Base-by-base conservation (phyloP, 2,113 vertebrate species). In the Microcebus ravelobensis region DNA sequence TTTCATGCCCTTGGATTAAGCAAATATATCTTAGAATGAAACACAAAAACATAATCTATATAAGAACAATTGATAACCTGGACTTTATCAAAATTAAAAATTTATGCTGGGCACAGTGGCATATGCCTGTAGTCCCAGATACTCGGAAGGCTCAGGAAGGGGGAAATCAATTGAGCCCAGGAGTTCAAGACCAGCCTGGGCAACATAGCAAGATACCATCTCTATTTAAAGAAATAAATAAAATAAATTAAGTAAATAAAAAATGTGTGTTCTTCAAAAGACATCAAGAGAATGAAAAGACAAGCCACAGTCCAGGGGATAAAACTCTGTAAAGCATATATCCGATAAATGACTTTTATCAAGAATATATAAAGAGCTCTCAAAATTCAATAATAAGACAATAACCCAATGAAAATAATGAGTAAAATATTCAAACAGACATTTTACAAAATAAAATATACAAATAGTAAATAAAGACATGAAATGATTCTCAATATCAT, bases 11-110 rank as follows among this genome's bases (percentile, higher is more conserved):
- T 25, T 57, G 36, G 11, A 85, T 71, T 84, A 79, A 63, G 21
- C 34, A 93, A 90, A 73, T 86, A 34, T 36, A 93, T 57, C 52
- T 85, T 55, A 80, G 13, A 85, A 36, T 48, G 23, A 79, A 71
- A 82, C 71, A 36, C 15, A 87, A 96, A 86, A 90, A 70, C 8
- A 85, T 52, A 17, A 65, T 81, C 31, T 15, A 89, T 23, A 36
- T 39, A 63, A 71, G 34, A 90, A 93, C 31, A 83, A 77, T 8
- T 34, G 85, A 77, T 52, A 93, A 52, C 27, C 21, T 70, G 70
- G n/a, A 68, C 63, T 63, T 93, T 61, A 90, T 34, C 55, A 80
- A 85, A 87, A 81, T 94, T 80, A 81, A 81, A 93, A 70, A 71
- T 45, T 29, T 80, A 20, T 57, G 55, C 55, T 57, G 55, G 55